Evolutionary conservation across 1,140 invertebrate species (phyloP).

Genomic region (Adelges cooleyi): DNA sequence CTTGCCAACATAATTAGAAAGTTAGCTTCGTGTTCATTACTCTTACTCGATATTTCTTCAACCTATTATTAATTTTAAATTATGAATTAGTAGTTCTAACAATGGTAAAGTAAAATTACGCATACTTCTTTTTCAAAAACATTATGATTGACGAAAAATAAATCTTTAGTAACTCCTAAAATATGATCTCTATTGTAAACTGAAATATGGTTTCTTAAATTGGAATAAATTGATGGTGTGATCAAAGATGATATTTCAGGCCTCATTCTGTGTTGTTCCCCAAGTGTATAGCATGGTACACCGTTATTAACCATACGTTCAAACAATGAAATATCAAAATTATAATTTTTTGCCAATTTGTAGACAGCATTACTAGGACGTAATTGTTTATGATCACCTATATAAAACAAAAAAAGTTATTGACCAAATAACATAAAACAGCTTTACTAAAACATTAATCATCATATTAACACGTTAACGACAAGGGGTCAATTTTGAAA

Average conservation of each 20-base stretch:
- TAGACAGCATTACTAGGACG: slow-evolving; percentile 52
- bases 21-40: slow-evolving; percentile 49
- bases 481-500: too few species aligned
- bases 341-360: slow-evolving; percentile 45
- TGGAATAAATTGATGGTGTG: slow-evolving; percentile 48
- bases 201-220: slow-evolving; percentile 44
- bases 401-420: background rate
- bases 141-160: slow-evolving; percentile 52
- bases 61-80: slow-evolving; percentile 34
- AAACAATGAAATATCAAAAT: slow-evolving; percentile 60
- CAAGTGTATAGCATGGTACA: slow-evolving; percentile 43
- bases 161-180: slow-evolving; percentile 41
- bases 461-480: too few species aligned
- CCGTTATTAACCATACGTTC: slow-evolving; percentile 54
- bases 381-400: slow-evolving; percentile 66
- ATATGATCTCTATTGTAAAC: slow-evolving; percentile 44
- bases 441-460: too few species aligned
- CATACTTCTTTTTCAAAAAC: slow-evolving; percentile 38
- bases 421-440: too few species aligned
- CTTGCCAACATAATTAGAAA: slow-evolving; percentile 45
- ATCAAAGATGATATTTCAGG: slow-evolving; percentile 50
- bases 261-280: slow-evolving; percentile 55
- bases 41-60: slow-evolving; percentile 43
- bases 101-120: background rate
- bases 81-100: too few species aligned